Base-by-base conservation (phyloP, 2,797 vertebrate species). In the Micropoecilia bifurca region DNA sequence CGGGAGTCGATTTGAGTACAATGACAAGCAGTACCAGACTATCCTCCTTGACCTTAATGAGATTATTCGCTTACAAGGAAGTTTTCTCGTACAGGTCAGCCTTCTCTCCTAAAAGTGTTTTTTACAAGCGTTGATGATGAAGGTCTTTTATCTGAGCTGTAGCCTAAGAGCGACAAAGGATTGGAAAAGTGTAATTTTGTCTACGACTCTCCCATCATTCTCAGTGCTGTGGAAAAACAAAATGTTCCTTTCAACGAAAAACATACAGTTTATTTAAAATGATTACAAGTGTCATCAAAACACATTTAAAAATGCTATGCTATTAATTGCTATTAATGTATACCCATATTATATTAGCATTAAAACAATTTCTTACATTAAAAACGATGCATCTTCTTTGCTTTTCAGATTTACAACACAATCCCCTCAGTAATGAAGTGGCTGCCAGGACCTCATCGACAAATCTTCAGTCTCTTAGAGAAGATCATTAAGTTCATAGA, bases 381-480 rank as follows among this genome's bases (percentile, higher is more conserved):
- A 7, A 22, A n/a, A 66, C 0, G 7, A 55, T 39, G 12, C 69
- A 46, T 55, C 25, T 22, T 2, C 81, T 3, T 66, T 36, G 30
- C 14, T 80, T 16, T 86, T 48, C 59, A 95, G 94, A 0, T 90
- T 4, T 95, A 93, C 76, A 94, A 94, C 79, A 30, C 30, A 5
- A 14, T 88, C 0, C 94, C 94, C 7, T 79, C 83, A 87, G 69
- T 95, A 81, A 91, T 95, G 92, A 84, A 45, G 18, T 28, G 81
- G 86, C 18, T 96, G 28, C 96, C 96, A 0, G 95, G 94, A 71
- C 69, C 95, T 72, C 85, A 93, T 22, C 36, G 45, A 46, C 90
- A 30, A 73, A 4, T 94, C 0, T 78, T 95, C 4, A 0, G 0
- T n/a, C 30, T 6, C 83, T 41, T 59, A 41, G 2, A 61, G 0